A percentile compares a stretch with the other conserved stretches of the same genome.
Conservation (phyloP, 2,113 vertebrate genomes). For the Lagopus muta region DNA sequence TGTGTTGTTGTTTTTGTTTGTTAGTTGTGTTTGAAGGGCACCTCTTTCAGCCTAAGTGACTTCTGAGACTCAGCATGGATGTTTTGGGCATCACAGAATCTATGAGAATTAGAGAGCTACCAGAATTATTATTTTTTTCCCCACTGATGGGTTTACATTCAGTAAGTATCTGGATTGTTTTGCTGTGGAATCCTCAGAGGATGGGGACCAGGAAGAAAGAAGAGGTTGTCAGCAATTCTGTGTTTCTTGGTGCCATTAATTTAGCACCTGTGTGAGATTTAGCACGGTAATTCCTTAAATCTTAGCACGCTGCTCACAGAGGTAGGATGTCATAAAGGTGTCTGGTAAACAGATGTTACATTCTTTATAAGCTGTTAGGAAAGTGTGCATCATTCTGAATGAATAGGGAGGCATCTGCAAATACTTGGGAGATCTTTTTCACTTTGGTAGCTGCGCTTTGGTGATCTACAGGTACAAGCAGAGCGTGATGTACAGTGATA, state of each 20-base stretch:
- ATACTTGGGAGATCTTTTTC: background rate
- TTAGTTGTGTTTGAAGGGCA: too few species aligned
- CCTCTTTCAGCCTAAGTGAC: background rate
- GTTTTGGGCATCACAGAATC: background rate
- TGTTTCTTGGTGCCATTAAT: background rate
- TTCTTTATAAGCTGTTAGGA: constrained; percentile 30
- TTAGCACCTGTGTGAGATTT: constrained; percentile 51
- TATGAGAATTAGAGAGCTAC: background rate
- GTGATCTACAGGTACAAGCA: background rate
- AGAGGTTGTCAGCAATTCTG: background rate
- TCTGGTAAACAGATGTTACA: constrained; percentile 65
- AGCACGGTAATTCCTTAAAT: constrained; percentile 31
- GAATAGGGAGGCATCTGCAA: constrained; percentile 26
- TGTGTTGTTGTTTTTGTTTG: background rate
- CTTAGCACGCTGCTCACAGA: background rate
- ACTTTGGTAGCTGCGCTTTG: background rate
- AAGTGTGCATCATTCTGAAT: background rate
- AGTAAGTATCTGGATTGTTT: background rate
- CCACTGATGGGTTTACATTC: background rate
- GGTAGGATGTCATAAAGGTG: constrained; percentile 50
- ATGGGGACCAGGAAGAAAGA: background rate
- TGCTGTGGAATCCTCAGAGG: background rate
- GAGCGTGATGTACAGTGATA: background rate
- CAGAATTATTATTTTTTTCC: background rate
- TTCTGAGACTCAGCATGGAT: background rate